A percentile compares a stretch with the other conserved stretches of the same genome.
These are phyloP conservation scores for Bursaphelenchus mucronatus DNA, from an alignment of 1,140 invertebrate genomes.

Conservation along the genomic window DNA sequence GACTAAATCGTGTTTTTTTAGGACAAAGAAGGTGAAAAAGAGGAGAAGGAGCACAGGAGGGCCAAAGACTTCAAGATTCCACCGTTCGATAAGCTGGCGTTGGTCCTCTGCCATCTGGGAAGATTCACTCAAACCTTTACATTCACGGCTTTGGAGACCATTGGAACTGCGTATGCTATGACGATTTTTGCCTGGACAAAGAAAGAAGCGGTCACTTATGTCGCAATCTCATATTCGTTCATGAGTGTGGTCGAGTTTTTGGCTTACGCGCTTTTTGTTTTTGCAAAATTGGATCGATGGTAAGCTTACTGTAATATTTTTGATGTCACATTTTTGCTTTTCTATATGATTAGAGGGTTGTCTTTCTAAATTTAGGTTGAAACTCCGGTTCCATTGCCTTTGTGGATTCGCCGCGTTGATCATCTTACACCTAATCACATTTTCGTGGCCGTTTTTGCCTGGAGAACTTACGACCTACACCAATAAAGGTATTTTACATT, in stretches of 20 bases:
- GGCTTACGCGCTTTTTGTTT: neutral
- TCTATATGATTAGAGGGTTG: no score
- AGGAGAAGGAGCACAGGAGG: neutral
- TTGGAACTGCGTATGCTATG: neutral
- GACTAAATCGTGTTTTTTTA: no score
- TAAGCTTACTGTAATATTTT: neutral
- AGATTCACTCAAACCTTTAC: conserved; percentile 9
- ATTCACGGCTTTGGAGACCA: neutral
- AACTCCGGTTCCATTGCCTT: conserved; percentile 2
- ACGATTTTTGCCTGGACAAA: conserved; percentile 8
- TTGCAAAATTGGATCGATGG: conserved; percentile 11
- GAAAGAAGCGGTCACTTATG: conserved; percentile 5
- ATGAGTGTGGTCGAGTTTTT: neutral
- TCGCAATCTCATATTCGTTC: conserved; percentile 3
- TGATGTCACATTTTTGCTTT: no score
- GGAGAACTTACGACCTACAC: neutral
- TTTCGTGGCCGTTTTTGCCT: conserved; percentile 13
- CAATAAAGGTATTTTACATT: no score
- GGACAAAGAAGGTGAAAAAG: no score
- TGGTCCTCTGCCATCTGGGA: conserved; percentile 1
- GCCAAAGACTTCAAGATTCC: conserved; percentile 7
- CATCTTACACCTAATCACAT: conserved; percentile 5
- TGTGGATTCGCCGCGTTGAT: neutral
- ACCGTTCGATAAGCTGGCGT: conserved; percentile 5
- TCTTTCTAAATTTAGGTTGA: no score